A percentile compares a stretch with the other conserved stretches of the same genome.
Evolutionary conservation across 2,888 invertebrate genomes (phyloP).

Genomic region (Scrobipalpa atriplicella): DNA sequence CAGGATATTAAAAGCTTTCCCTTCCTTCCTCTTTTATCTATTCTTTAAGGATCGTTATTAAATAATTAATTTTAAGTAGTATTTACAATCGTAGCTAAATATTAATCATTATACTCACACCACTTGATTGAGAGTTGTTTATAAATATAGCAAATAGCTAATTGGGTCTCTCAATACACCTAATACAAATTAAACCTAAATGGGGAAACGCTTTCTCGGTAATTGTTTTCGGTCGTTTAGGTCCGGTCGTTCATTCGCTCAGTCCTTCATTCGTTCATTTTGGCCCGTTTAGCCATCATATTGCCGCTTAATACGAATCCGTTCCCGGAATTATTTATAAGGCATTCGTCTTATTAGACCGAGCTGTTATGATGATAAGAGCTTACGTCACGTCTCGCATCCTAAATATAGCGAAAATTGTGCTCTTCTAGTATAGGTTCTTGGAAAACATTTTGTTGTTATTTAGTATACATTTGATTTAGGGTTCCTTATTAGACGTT

Average conservation of each 20-base stretch:
- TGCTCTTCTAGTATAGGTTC: not conserved
- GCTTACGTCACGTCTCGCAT: slow-evolving; percentile 9
- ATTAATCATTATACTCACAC: not conserved
- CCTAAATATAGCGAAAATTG: not conserved
- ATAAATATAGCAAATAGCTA: not conserved
- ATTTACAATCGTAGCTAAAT: not conserved
- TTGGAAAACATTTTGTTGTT: too few relatives aligned
- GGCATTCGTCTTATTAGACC: slow-evolving; percentile 7
- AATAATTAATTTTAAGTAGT: too few relatives aligned
- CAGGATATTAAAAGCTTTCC: too few relatives aligned
- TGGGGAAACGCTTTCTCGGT: slow-evolving; percentile 32
- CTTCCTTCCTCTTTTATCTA: too few relatives aligned
- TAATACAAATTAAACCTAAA: slow-evolving; percentile 30
- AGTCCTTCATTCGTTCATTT: not conserved
- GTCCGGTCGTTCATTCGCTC: slow-evolving; percentile 20
- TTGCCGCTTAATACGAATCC: slow-evolving; percentile 22
- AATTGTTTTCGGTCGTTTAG: slow-evolving; percentile 30
- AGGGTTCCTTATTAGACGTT: too few relatives aligned
- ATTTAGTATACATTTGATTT: not conserved
- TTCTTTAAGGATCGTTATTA: too few relatives aligned
- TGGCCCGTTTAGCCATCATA: slow-evolving; percentile 27
- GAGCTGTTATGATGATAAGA: not conserved
- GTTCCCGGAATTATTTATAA: slow-evolving; percentile 25
- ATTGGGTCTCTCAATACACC: slow-evolving; percentile 23
- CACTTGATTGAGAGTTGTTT: not conserved